These are phyloP conservation scores for Drosophila hamatofila DNA, from an alignment of 2,888 invertebrate genomes.

Conservation along the genomic window DNA sequence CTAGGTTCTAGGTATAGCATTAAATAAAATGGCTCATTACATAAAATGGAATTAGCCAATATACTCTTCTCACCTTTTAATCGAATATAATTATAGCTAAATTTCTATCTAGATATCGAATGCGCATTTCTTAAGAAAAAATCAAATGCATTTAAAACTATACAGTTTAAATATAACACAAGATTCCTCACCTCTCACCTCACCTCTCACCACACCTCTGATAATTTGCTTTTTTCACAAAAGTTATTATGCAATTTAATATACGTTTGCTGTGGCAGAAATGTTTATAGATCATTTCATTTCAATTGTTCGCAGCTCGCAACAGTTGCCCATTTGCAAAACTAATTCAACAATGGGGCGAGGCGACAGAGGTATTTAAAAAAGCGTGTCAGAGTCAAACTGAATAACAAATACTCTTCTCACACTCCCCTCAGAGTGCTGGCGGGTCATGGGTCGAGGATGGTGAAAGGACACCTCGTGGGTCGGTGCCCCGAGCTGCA, in stretches of 20 bases:
- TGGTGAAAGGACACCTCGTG: neutral
- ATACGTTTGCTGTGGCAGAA: neutral
- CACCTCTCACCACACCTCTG: too few species aligned
- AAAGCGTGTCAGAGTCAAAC: slow-evolving; percentile 35
- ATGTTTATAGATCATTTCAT: slow-evolving; percentile 14
- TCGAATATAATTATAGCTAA: neutral
- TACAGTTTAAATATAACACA: neutral
- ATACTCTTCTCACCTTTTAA: too few species aligned
- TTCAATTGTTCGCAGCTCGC: neutral
- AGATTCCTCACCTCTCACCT: neutral
- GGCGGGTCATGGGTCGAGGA: neutral
- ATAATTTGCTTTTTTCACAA: neutral
- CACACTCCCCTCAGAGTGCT: neutral
- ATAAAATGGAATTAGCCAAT: too few species aligned
- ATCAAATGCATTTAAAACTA: neutral
- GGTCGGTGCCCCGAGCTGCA: neutral
- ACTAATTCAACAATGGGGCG: slow-evolving; percentile 15
- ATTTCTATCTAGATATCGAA: neutral
- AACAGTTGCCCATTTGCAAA: slow-evolving; percentile 10
- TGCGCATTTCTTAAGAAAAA: neutral
- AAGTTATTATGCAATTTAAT: slow-evolving; percentile 1
- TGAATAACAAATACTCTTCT: neutral
- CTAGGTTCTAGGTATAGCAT: too few species aligned
- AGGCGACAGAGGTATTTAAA: slow-evolving; percentile 28
- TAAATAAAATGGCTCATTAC: too few species aligned